Evolutionary conservation across 2,797 vertebrate genomes (phyloP), one percentile per base, ranked within the genome.

Genomic region (Peromyscus aztecus): DNA sequence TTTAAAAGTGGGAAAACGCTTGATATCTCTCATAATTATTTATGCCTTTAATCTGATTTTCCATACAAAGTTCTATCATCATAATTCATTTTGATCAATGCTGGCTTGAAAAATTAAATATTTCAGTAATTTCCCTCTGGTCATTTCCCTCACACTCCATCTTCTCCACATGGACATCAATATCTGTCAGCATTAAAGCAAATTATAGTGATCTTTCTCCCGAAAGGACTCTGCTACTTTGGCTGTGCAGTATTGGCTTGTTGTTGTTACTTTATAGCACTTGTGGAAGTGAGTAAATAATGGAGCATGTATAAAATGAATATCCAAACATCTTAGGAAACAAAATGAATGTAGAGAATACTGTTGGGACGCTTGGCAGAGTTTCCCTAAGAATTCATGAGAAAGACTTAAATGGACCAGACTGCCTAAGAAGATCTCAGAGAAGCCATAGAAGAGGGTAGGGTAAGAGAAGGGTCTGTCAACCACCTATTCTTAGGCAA

Each of bases 31-130:
- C 95, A 82, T 34, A 34, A 4, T 90, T 83, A 89, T 27, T 90
- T 83, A 89, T 31, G 14, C 40, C 43, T 91, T 97, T 80, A 82
- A 61, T 89, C 13, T 86, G 49, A 69, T 78, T 88, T 91, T 91
- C 59, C n/a, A 76, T 59, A 69, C 21, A 73, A 86, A 96, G 24
- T 7, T 85, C 37, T 73, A 67, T 34, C 37, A 37, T 83, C 29
- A 82, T 57, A 89, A 97, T 94, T 95, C 55, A 86, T 71, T 69
- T 86, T 40, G 82, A 91, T 92, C 92, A 83, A 80, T 94, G 61
- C 19, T 59, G 11, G 37, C 76, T 96, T 92, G 61, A 96, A 96
- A 89, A 93, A 77, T 84, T 87, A 94, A 92, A 90, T 82, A 89
- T 55, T 29, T 34, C 49, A 86, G 55, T 89, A 82, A 69, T 93